Evolutionary conservation across 2,888 invertebrate genomes (phyloP).

Genomic region (Eremobia ochroleuca): DNA sequence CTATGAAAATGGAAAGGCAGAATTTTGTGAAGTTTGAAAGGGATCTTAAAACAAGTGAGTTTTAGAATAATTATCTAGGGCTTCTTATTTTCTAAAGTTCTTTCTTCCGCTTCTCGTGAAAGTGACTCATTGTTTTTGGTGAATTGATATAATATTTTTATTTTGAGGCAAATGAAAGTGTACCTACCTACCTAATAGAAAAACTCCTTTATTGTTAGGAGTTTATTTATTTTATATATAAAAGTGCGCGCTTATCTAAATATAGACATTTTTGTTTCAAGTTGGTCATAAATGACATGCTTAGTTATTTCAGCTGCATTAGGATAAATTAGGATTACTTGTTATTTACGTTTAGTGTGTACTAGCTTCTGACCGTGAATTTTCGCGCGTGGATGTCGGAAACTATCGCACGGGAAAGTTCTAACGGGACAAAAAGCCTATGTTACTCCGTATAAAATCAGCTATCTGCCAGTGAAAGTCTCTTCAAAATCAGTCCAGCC

Average conservation of each 20-base stretch:
- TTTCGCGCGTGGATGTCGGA: not conserved
- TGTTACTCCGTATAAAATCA: not conserved
- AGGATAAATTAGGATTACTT: too few species aligned
- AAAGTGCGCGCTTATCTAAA: not conserved
- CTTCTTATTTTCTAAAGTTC: not conserved
- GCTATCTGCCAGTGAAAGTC: not conserved
- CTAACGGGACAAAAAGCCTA: not conserved
- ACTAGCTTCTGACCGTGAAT: not conserved
- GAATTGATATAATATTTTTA: not conserved
- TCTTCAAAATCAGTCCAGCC: not conserved
- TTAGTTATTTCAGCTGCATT: too few species aligned
- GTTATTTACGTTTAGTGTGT: too few species aligned
- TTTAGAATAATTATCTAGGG: not conserved
- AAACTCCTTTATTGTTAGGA: not conserved
- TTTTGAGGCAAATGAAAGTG: not conserved
- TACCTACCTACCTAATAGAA: not conserved
- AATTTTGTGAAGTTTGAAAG: conserved; percentile 37
- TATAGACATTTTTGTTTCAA: not conserved
- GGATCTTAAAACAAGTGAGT: conserved; percentile 34
- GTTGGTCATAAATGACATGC: not conserved
- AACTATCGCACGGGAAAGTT: not conserved
- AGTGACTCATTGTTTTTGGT: not conserved
- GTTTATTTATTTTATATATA: not conserved
- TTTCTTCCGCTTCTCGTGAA: not conserved
- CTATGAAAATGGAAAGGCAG: conserved; percentile 49